These are phyloP conservation scores for Cyrtorhinus lividipennis DNA, from an alignment of 1,140 invertebrate genomes.

Conservation along the genomic window DNA sequence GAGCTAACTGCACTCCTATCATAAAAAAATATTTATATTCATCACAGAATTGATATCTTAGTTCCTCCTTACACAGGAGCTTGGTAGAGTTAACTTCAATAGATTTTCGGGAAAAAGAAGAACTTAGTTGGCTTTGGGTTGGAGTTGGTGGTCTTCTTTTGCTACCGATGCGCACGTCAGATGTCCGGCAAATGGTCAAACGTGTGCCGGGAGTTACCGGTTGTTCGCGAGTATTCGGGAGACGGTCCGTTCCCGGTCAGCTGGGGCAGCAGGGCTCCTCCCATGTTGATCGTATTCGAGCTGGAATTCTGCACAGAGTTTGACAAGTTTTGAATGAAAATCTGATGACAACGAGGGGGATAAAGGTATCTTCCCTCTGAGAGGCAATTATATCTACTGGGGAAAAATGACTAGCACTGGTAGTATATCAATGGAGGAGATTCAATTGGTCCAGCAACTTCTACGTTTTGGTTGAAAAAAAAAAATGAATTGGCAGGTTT, in stretches of 20 bases:
- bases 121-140: not conserved
- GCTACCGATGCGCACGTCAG: slow-evolving; percentile 18
- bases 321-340: not conserved
- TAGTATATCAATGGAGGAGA: too few species aligned
- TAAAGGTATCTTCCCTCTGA: too few species aligned
- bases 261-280: slow-evolving; percentile 24
- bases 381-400: too few species aligned
- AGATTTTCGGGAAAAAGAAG: not conserved
- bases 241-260: slow-evolving; percentile 23
- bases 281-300: slow-evolving; percentile 21
- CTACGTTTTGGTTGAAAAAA: too few species aligned
- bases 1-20: too few species aligned
- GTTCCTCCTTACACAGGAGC: too few species aligned
- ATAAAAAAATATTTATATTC: not conserved
- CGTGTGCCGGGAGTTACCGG: slow-evolving; percentile 17
- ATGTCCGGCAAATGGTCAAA: slow-evolving; percentile 27
- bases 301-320: slow-evolving; percentile 20
- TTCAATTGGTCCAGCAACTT: too few species aligned
- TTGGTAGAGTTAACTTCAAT: not conserved
- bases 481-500: too few species aligned
- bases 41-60: not conserved
- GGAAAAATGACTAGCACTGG: too few species aligned
- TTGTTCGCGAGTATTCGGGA: slow-evolving; percentile 20
- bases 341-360: not conserved
- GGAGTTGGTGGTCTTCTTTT: not conserved